These are phyloP conservation scores for Micronycteris hirsuta DNA, from an alignment of 2,113 vertebrate genomes.

Conservation along the genomic window DNA sequence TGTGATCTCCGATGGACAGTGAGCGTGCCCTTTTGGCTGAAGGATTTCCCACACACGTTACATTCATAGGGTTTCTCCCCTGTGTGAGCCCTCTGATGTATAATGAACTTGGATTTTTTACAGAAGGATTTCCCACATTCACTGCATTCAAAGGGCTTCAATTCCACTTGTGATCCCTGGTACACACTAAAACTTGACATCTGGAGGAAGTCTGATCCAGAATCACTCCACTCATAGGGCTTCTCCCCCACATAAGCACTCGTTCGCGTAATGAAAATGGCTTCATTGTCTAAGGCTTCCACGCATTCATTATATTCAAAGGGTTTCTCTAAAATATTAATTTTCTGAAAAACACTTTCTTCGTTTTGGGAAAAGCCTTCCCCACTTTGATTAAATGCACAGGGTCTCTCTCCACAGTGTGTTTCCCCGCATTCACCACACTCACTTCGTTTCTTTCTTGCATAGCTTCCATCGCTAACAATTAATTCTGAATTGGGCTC, in stretches of 20 bases:
- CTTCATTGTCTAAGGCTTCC: constrained; percentile 45
- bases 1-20: constrained; percentile 69
- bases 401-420: neutral
- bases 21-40: constrained; percentile 72
- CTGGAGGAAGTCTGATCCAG: constrained; percentile 54
- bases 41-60: constrained; percentile 70
- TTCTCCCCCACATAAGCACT: constrained; percentile 17
- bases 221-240: constrained; percentile 39
- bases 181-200: constrained; percentile 53
- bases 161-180: constrained; percentile 50
- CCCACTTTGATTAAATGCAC: neutral
- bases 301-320: constrained; percentile 61
- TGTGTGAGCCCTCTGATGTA: constrained; percentile 71
- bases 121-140: constrained; percentile 73
- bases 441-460: neutral
- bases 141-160: constrained; percentile 66
- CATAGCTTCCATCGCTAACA: constrained; percentile 63
- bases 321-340: constrained; percentile 53
- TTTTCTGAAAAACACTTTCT: constrained; percentile 23
- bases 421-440: constrained; percentile 34
- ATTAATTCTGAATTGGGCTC: constrained; percentile 57
- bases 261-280: constrained; percentile 44
- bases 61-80: constrained; percentile 72
- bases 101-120: constrained; percentile 74
- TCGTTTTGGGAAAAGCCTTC: neutral